Conservation (phyloP, 2,113 vertebrate species). For the Platysternon megacephalum region DNA sequence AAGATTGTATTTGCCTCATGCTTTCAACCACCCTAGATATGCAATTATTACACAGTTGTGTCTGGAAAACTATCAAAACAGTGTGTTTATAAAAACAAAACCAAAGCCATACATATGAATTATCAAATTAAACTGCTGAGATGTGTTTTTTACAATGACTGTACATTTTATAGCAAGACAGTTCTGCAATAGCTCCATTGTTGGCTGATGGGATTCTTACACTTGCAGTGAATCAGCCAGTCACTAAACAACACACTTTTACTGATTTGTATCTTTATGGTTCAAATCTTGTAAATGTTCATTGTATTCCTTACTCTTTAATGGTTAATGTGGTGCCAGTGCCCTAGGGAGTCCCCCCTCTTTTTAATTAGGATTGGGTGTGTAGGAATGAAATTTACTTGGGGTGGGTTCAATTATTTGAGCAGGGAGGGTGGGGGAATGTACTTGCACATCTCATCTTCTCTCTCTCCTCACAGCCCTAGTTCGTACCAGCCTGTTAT, state of each 20-base stretch:
- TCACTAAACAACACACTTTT: neutral
- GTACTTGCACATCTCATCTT: neutral
- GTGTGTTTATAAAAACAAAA: constrained; percentile 70
- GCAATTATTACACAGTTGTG: constrained; percentile 72
- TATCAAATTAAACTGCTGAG: constrained; percentile 69
- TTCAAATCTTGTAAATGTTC: neutral
- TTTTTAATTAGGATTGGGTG: neutral
- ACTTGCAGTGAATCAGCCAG: neutral
- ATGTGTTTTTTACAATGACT: constrained; percentile 41
- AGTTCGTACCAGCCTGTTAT: neutral
- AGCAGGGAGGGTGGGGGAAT: neutral
- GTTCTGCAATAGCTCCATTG: constrained; percentile 2
- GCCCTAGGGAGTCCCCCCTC: neutral
- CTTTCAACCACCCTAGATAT: constrained; percentile 64
- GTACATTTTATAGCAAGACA: constrained; percentile 41
- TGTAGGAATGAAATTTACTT: neutral
- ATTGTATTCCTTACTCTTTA: neutral
- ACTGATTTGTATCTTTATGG: neutral
- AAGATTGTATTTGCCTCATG: constrained; percentile 57
- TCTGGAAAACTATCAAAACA: constrained; percentile 68
- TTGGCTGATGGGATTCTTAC: neutral
- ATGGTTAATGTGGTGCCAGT: neutral
- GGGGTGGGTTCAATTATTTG: neutral
- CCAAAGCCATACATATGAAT: constrained; percentile 41
- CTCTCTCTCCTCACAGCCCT: neutral